Conservation (phyloP, 1,140 invertebrate genomes). For the Drosophila novamexicana region DNA sequence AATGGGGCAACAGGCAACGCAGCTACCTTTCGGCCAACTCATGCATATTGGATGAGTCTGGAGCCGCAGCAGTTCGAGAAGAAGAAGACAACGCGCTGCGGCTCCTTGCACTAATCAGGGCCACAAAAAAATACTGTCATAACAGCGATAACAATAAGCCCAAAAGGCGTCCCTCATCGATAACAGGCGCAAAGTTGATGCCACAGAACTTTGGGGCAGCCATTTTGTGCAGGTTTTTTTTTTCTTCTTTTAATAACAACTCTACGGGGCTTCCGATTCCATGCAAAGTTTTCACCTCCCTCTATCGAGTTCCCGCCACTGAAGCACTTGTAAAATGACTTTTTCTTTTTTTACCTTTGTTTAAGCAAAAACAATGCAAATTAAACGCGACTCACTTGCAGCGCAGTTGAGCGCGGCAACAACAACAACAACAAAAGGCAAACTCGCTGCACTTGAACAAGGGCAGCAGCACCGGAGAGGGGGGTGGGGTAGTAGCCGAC, state of each 20-base stretch:
- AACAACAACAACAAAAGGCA: slow-evolving; percentile 38
- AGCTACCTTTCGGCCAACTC: slow-evolving; percentile 67
- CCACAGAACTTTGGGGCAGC: slow-evolving; percentile 24
- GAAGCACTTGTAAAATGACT: slow-evolving; percentile 75
- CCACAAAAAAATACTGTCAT: slow-evolving; percentile 57
- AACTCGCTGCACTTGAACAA: slow-evolving; percentile 47
- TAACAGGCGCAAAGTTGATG: slow-evolving; percentile 8
- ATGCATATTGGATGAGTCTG: slow-evolving; percentile 72
- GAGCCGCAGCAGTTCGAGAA: slow-evolving; percentile 2
- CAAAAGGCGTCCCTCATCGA: slow-evolving; percentile 39
- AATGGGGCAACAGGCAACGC: slow-evolving; percentile 32
- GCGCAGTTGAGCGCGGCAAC: slow-evolving; percentile 72
- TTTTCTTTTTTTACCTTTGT: slow-evolving; percentile 70
- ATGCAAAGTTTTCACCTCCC: slow-evolving; percentile 7
- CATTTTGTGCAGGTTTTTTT: slow-evolving; percentile 59
- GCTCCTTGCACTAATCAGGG: slow-evolving; percentile 62
- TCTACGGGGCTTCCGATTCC: slow-evolving; percentile 17
- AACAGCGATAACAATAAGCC: slow-evolving; percentile 68
- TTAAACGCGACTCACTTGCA: slow-evolving; percentile 83
- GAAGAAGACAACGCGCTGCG: neutral
- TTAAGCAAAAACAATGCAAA: slow-evolving; percentile 73
- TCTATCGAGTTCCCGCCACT: slow-evolving; percentile 5
- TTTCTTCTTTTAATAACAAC: slow-evolving; percentile 33
- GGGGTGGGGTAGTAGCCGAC: neutral
- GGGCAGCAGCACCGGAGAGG: neutral